Base-by-base conservation (phyloP, 2,888 invertebrate genomes). In the Gymnoscelis rufifasciata region DNA sequence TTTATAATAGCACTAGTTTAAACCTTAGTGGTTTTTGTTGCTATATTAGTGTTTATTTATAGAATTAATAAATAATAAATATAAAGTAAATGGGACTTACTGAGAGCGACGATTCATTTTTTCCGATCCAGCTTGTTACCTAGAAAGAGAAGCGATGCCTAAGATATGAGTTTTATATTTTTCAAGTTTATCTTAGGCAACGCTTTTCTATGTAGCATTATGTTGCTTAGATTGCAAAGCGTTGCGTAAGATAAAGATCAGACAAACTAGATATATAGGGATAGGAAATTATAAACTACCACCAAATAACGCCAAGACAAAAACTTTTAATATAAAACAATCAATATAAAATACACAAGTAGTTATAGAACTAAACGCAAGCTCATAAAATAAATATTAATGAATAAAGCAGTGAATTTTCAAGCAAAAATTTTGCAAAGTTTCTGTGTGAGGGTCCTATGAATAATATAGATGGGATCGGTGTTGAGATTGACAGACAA, bases 381-480 rank as follows among this genome's bases (percentile, higher is more conserved):
- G 19, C 5, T 6, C 10, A 11, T 14, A 15, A 33, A 19, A 10
- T 15, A 35, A 19, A 19, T 23, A 35, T 19, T 10, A 19, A 19
- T 6, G 19, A 23, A 1, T n/a, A n/a, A n/a, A n/a, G n/a, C n/a
- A n/a, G n/a, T n/a, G n/a, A n/a, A n/a, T n/a, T 19, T 30, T 41
- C 11, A 36, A 38, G 14, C 19, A 15, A 36, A 33, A 13, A 33
- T 38, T 33, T 40, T 43, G 35, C 45, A 26, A 54, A 54, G 38
- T 57, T 57, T 54, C 59, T 62, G 62, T 63, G 55, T 58, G 38
- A 57, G 56, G 59, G 64, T 57, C 62, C 46, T 47, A 59, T 63
- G 61, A 68, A 68, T 68, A 64, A 64, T 60, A 58, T 61, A 63
- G 52, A 56, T 51, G 35, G 28, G 42, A 35, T 38, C 46, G 47